Percentiles rank a stretch among this genome's conserved stretches.
phyloP scores from a whole-genome alignment of 2,113 vertebrate species.

The Theropithecus gelada region DNA sequence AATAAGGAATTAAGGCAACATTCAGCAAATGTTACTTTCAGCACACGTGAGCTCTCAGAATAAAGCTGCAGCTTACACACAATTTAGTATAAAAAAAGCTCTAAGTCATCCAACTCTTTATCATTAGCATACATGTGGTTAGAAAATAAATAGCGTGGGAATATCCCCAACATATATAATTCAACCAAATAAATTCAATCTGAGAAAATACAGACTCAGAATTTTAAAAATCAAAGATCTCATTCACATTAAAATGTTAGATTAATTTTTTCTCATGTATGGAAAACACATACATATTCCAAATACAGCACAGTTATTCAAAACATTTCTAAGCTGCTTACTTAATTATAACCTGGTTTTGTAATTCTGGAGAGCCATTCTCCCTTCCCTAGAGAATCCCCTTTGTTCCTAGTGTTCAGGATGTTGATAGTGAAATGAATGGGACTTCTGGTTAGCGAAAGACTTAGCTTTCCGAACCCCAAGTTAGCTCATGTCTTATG shows the following conservation, averaged over 20 bases:
- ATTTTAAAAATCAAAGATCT: constrained; percentile 47
- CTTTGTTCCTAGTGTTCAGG: background rate
- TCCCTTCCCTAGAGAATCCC: background rate
- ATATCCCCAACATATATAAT: background rate
- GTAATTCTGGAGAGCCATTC: background rate
- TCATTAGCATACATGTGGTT: background rate
- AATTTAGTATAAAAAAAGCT: background rate
- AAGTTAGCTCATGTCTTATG: background rate
- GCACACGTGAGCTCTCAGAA: background rate
- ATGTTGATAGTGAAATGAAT: background rate
- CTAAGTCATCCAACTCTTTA: background rate
- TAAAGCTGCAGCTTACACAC: background rate
- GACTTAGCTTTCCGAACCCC: background rate
- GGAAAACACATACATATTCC: constrained; percentile 42
- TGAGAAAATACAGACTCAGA: constrained; percentile 32
- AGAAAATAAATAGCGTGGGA: constrained; percentile 3
- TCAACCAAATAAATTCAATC: constrained; percentile 51
- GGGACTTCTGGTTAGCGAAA: background rate
- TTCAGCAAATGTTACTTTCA: background rate
- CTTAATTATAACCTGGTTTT: constrained; percentile 30
- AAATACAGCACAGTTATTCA: constrained; percentile 32
- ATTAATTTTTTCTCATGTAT: constrained; percentile 18
- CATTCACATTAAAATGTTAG: constrained; percentile 40
- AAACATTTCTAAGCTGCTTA: background rate
- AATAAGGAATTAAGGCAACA: background rate